These are phyloP conservation scores for Thymallus thymallus DNA, from an alignment of 2,113 vertebrate species.

Conservation along the genomic window DNA sequence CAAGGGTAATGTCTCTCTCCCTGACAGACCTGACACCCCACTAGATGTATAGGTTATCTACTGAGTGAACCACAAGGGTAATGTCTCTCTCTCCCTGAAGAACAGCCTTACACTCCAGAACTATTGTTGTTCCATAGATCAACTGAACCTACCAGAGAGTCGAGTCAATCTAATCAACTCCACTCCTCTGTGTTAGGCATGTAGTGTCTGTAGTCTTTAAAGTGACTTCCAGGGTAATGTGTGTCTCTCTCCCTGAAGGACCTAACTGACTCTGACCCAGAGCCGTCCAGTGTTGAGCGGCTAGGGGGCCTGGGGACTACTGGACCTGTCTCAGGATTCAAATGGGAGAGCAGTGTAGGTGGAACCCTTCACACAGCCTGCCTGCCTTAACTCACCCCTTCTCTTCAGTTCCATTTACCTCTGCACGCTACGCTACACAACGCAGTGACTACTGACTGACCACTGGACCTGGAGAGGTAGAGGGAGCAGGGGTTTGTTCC, in stretches of 20 bases:
- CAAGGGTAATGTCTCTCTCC: too few species aligned
- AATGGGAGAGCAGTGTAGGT: conserved; percentile 91
- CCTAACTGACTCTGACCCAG: conserved; percentile 92
- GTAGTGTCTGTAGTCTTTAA: too few species aligned
- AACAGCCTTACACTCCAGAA: too few species aligned
- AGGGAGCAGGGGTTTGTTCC: neutral
- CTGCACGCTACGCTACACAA: conserved; percentile 10
- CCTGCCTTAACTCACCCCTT: conserved; percentile 42
- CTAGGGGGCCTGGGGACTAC: conserved; percentile 72
- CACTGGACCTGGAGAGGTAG: neutral
- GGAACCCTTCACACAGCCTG: conserved; percentile 52
- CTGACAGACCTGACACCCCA: too few species aligned
- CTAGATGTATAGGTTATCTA: too few species aligned
- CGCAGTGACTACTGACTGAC: conserved; percentile 21
- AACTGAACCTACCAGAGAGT: too few species aligned
- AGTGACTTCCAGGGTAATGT: conserved; percentile 57
- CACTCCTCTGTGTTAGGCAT: too few species aligned
- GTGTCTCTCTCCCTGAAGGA: conserved; percentile 80
- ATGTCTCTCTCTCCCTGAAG: too few species aligned
- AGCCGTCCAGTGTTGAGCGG: conserved; percentile 91
- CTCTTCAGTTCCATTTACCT: conserved; percentile 9
- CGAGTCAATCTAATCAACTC: too few species aligned
- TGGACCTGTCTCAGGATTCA: conserved; percentile 89
- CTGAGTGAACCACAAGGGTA: too few species aligned
- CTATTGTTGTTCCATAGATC: too few species aligned